These are phyloP conservation scores for Nothocercus julius DNA, from an alignment of 2,113 vertebrate genomes.

Conservation along the genomic window DNA sequence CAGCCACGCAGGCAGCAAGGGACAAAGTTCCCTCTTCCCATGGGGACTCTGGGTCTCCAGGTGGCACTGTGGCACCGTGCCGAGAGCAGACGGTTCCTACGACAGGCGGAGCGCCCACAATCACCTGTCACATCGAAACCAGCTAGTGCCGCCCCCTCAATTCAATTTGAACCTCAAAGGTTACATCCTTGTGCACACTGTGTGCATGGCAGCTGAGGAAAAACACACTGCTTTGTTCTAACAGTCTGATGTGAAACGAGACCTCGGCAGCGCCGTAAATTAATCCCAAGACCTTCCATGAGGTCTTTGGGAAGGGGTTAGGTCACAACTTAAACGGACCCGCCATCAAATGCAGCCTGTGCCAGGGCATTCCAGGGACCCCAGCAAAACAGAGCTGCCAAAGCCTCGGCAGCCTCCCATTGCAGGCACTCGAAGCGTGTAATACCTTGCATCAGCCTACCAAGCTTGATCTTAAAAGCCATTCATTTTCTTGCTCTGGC, in stretches of 20 bases:
- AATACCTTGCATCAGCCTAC: accelerated
- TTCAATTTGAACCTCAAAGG: neutral
- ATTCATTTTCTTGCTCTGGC: neutral
- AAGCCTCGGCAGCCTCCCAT: neutral
- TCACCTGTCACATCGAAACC: neutral
- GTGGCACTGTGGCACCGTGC: slow-evolving; percentile 60
- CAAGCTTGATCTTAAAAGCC: neutral
- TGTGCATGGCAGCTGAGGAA: neutral
- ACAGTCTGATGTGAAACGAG: neutral
- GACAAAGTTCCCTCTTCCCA: neutral
- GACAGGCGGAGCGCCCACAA: neutral
- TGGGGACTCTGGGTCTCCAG: slow-evolving; percentile 46
- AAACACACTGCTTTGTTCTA: neutral
- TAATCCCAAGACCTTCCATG: neutral
- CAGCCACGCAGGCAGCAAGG: neutral
- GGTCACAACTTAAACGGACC: neutral
- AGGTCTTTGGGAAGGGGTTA: neutral
- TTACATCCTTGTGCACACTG: neutral
- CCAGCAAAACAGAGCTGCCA: neutral
- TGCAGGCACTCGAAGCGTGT: neutral
- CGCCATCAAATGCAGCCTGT: neutral
- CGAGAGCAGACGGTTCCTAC: slow-evolving; percentile 1
- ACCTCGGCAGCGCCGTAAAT: neutral
- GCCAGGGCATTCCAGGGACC: neutral
- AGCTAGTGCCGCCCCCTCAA: neutral